These are phyloP conservation scores for Eriocheir sinensis DNA, from an alignment of 1,140 invertebrate genomes.

Conservation along the genomic window DNA sequence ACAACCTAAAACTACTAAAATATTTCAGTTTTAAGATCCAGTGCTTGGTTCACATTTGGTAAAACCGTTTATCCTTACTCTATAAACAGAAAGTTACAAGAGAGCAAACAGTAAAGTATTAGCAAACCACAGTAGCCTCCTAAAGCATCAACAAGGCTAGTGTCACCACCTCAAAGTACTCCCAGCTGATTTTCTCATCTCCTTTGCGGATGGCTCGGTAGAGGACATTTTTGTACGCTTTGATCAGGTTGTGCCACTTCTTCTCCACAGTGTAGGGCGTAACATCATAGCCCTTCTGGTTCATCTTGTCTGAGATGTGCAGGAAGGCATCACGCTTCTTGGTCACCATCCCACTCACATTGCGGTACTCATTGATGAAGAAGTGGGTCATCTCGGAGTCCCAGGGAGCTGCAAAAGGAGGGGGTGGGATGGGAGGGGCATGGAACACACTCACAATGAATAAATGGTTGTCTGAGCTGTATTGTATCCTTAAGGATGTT, in stretches of 20 bases:
- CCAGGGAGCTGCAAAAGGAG: constrained; percentile 50
- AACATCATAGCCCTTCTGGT: constrained; percentile 63
- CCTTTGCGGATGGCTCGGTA: constrained; percentile 60
- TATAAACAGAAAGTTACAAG: too few relatives aligned
- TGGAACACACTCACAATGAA: too few relatives aligned
- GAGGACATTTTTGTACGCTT: constrained; percentile 65
- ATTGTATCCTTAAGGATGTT: too few relatives aligned
- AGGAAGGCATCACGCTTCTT: constrained; percentile 67
- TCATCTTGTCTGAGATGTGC: constrained; percentile 68
- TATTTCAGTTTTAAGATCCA: too few relatives aligned
- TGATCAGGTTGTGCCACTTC: constrained; percentile 69
- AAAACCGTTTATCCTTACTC: too few relatives aligned
- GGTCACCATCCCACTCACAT: constrained; percentile 55
- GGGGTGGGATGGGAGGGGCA: background rate
- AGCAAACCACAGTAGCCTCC: too few relatives aligned
- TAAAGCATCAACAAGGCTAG: too few relatives aligned
- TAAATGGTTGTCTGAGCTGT: too few relatives aligned
- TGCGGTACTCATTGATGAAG: constrained; percentile 69
- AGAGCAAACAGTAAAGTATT: too few relatives aligned
- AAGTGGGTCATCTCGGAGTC: constrained; percentile 67
- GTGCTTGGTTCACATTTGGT: too few relatives aligned
- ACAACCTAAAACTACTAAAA: too few relatives aligned
- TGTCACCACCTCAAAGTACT: constrained; percentile 69
- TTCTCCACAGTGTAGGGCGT: constrained; percentile 69
- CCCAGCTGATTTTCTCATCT: constrained; percentile 64